These are phyloP conservation scores for Drosophila willistoni DNA, from an alignment of 1,140 invertebrate species.

Conservation along the genomic window DNA sequence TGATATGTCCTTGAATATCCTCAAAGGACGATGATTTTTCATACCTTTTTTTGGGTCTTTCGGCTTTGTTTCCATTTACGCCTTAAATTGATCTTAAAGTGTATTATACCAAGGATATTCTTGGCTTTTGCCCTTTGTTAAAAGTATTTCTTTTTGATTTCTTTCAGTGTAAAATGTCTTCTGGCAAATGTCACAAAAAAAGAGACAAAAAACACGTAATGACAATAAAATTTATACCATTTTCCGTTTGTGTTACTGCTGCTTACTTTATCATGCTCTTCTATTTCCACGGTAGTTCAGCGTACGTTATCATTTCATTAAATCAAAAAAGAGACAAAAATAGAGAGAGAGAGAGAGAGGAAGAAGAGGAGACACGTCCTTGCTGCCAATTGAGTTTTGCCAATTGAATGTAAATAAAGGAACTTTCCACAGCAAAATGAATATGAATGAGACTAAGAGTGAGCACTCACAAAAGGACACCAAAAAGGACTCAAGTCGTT, in stretches of 20 bases:
- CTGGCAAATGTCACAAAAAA: conserved; percentile 44
- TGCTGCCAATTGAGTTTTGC: conserved; percentile 45
- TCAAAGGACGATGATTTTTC: no score
- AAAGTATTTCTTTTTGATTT: neutral
- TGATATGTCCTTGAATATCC: no score
- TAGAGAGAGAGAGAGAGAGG: conserved; percentile 43
- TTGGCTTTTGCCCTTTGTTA: no score
- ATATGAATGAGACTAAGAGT: conserved; percentile 37
- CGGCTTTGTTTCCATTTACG: no score
- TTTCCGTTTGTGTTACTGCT: conserved; percentile 18
- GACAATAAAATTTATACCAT: conserved; percentile 61
- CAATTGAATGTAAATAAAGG: conserved; percentile 74
- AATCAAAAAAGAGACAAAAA: conserved; percentile 58
- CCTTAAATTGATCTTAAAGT: no score
- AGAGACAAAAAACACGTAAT: conserved; percentile 31
- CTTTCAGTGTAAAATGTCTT: neutral
- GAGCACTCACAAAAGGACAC: neutral
- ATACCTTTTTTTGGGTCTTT: no score
- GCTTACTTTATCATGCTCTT: neutral
- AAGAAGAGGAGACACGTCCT: conserved; percentile 26
- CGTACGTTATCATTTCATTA: conserved; percentile 72
- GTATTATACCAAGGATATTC: no score
- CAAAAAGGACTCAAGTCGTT: neutral
- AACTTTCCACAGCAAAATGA: conserved; percentile 44
- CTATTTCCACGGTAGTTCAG: neutral